Conservation (phyloP, 2,113 vertebrate genomes). For the Chaetops frenatus region DNA sequence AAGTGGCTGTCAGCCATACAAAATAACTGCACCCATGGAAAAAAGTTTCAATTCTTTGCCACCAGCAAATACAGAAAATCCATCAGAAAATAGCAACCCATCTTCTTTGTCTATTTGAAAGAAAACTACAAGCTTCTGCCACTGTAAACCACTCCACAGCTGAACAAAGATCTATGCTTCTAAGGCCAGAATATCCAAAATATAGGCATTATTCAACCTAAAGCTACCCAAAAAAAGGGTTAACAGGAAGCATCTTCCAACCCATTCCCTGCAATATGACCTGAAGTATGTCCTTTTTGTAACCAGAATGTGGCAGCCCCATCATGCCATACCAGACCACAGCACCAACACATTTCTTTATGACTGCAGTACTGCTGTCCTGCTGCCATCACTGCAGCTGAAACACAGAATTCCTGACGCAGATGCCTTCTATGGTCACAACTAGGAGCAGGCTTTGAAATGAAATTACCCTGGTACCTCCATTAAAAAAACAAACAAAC, state of each 20-base stretch:
- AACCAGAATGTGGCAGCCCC: not conserved
- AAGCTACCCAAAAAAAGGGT: not conserved
- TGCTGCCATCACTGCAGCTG: not conserved
- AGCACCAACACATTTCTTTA: fast-evolving
- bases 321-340: fast-evolving
- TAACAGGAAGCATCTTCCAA: not conserved
- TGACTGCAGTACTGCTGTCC: not conserved
- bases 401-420: not conserved
- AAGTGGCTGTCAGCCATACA: not conserved
- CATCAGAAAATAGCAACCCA: not conserved
- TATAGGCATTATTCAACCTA: not conserved
- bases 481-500: not conserved
- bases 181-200: not conserved
- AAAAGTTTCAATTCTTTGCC: not conserved
- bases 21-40: not conserved
- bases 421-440: not conserved
- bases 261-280: not conserved
- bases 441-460: not conserved
- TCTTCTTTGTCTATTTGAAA: not conserved
- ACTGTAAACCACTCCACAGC: not conserved
- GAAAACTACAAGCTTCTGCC: not conserved
- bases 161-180: not conserved
- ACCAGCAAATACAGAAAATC: not conserved
- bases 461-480: not conserved
- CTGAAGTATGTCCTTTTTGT: not conserved